Percentiles rank a stretch among this genome's conserved stretches.
Conservation (phyloP, 2,888 invertebrate genomes). For the Platycheirus albimanus region DNA sequence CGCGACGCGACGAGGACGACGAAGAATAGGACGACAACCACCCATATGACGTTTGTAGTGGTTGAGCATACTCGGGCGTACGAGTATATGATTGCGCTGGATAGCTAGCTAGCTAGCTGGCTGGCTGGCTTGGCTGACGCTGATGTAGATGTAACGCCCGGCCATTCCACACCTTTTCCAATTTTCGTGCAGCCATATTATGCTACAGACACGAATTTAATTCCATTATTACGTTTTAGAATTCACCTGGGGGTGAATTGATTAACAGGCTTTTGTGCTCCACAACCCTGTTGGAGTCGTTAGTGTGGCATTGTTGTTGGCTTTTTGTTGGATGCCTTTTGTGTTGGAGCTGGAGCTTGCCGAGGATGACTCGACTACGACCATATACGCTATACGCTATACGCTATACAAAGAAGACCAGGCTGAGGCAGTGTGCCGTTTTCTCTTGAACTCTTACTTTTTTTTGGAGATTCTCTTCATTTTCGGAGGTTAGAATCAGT, state of each 20-base stretch:
- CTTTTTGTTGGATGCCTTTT: slow-evolving; percentile 9
- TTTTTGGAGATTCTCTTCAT: neutral
- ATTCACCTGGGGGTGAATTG: slow-evolving; percentile 77
- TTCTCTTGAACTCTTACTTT: slow-evolving; percentile 22
- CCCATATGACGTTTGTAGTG: slow-evolving; percentile 57
- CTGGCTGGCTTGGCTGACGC: slow-evolving; percentile 43
- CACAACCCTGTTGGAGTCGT: slow-evolving; percentile 40
- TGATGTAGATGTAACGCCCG: slow-evolving; percentile 63
- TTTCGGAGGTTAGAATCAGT: neutral
- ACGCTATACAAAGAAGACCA: neutral
- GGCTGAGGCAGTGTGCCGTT: neutral
- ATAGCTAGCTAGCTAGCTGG: no score
- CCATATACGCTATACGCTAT: no score
- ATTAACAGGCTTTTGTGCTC: slow-evolving; percentile 76
- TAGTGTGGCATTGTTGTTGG: slow-evolving; percentile 55
- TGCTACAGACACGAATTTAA: slow-evolving; percentile 77
- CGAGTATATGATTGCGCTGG: slow-evolving; percentile 27
- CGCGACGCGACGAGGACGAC: slow-evolving; percentile 28
- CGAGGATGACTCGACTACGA: slow-evolving; percentile 17
- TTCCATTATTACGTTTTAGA: slow-evolving; percentile 77
- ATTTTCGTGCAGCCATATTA: slow-evolving; percentile 74
- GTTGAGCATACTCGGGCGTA: slow-evolving; percentile 13
- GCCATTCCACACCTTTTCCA: slow-evolving; percentile 74
- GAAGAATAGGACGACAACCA: slow-evolving; percentile 28
- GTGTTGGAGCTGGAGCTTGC: neutral